These are phyloP conservation scores for Aleiodes testaceus DNA, from an alignment of 2,888 invertebrate species.

Conservation along the genomic window DNA sequence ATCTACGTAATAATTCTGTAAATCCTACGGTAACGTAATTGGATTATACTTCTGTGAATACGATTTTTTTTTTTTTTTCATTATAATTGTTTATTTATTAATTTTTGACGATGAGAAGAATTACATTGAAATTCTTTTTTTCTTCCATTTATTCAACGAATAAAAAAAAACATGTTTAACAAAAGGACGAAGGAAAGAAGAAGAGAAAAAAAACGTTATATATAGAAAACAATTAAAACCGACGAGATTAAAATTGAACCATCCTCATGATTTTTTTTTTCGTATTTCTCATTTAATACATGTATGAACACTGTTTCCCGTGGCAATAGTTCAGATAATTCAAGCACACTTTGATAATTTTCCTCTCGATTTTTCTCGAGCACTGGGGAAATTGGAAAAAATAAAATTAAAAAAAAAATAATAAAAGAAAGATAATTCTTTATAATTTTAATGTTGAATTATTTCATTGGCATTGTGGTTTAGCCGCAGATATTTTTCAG, in stretches of 20 bases:
- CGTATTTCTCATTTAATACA: constrained; percentile 1
- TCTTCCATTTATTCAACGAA: not conserved
- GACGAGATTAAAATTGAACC: constrained; percentile 13
- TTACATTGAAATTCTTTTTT: not conserved
- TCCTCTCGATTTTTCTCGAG: not conserved
- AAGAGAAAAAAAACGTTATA: not conserved
- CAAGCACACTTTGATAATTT: not conserved
- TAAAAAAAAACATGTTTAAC: not conserved
- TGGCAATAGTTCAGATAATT: constrained; percentile 13
- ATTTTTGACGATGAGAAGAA: not conserved
- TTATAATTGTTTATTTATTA: not conserved
- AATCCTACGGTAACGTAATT: constrained; percentile 10
- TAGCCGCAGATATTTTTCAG: constrained; percentile 66
- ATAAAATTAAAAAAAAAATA: not conserved
- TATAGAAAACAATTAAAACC: constrained; percentile 11
- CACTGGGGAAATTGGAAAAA: not conserved
- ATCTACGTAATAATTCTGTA: constrained; percentile 16
- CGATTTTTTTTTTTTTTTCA: not conserved
- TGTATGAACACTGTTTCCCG: constrained; percentile 20
- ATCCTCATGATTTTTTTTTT: not conserved
- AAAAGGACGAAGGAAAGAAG: not conserved
- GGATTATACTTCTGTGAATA: not conserved
- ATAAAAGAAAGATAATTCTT: too few species aligned
- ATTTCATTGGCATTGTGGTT: constrained; percentile 44
- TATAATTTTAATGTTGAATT: not conserved